These are phyloP conservation scores for Dipodomys ordii DNA, from an alignment of 2,113 vertebrate species.

Conservation along the genomic window DNA sequence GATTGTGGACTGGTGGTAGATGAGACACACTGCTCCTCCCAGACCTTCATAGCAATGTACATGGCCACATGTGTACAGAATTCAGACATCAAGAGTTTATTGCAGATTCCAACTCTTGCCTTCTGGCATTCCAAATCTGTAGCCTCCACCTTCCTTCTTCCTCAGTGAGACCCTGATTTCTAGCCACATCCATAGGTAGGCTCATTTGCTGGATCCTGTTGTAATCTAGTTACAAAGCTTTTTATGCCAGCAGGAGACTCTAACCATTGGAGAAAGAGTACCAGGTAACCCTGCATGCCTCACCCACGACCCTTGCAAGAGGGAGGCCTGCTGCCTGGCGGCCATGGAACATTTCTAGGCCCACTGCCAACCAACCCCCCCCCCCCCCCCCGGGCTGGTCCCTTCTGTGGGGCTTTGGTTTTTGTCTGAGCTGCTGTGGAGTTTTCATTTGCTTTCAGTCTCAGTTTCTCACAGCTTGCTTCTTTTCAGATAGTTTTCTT, in stretches of 20 bases:
- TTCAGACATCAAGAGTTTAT: neutral
- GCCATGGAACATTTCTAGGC: neutral
- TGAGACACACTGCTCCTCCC: neutral
- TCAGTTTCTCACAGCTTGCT: too few relatives aligned
- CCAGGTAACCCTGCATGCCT: neutral
- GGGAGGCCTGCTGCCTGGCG: neutral
- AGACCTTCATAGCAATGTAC: neutral
- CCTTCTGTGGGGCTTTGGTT: neutral
- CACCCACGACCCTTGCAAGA: neutral
- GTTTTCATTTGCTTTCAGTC: neutral
- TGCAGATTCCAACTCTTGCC: neutral
- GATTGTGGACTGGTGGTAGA: neutral
- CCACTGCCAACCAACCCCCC: neutral
- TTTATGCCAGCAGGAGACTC: neutral
- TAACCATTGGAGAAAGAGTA: neutral
- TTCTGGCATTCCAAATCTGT: neutral
- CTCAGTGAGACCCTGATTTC: neutral
- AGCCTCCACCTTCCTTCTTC: neutral
- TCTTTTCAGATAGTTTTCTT: too few relatives aligned
- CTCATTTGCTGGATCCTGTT: neutral
- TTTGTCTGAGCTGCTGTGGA: neutral
- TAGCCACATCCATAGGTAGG: neutral
- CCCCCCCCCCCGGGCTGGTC: too few relatives aligned
- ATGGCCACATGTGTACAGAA: neutral
- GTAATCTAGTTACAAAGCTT: neutral